A percentile compares a stretch with the other conserved stretches of the same genome.
phyloP scores from a whole-genome alignment of 2,797 vertebrate species.

The Trichosurus vulpecula region DNA sequence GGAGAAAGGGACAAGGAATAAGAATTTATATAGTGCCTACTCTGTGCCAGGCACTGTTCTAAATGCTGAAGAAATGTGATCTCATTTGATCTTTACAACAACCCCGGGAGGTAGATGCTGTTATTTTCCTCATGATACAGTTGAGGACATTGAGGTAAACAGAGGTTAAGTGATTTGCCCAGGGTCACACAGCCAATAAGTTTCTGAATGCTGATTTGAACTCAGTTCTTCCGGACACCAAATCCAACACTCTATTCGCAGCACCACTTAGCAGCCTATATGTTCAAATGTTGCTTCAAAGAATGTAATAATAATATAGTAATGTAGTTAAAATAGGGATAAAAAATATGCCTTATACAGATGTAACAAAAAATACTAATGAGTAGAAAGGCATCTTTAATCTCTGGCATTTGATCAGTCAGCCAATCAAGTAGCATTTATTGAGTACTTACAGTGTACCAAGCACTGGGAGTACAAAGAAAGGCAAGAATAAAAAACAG shows the following conservation, averaged over 20 bases:
- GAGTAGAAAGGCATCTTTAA: background rate
- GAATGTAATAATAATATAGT: background rate
- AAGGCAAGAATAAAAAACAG: background rate
- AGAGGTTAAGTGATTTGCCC: background rate
- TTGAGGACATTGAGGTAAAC: background rate
- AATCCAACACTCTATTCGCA: background rate
- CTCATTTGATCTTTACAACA: background rate
- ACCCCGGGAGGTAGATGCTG: background rate
- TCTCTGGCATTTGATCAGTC: background rate
- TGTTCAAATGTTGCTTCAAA: background rate
- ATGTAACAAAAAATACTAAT: background rate
- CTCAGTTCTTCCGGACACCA: background rate
- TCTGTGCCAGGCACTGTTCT: background rate
- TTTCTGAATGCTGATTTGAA: background rate
- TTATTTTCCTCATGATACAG: background rate
- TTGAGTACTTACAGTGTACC: background rate
- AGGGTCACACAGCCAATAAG: background rate
- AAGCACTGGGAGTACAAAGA: background rate
- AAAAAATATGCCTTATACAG: background rate
- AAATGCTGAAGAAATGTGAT: background rate
- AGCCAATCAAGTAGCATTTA: background rate
- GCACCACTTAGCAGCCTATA: background rate
- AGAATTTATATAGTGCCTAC: background rate
- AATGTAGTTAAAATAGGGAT: background rate
- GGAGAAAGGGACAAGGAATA: background rate